A percentile compares a stretch with the other conserved stretches of the same genome.
These are phyloP conservation scores for Propithecus coquereli DNA, from an alignment of 2,113 vertebrate species.

Conservation along the genomic window DNA sequence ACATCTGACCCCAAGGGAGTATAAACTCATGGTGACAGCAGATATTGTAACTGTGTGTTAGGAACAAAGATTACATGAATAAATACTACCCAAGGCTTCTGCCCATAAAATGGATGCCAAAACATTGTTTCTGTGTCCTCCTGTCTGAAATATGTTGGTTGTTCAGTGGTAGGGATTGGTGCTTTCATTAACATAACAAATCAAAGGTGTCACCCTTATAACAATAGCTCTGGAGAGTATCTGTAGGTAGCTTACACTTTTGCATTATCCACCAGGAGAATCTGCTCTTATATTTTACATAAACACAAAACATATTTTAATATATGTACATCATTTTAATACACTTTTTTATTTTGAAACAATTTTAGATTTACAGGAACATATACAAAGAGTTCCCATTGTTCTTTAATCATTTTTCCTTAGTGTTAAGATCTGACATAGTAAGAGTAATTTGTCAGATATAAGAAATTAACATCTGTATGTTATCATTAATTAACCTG, in stretches of 20 bases:
- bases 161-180: background rate
- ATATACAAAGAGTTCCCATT: background rate
- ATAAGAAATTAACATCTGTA: background rate
- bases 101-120: background rate
- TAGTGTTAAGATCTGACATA: background rate
- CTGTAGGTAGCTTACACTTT: background rate
- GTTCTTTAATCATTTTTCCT: background rate
- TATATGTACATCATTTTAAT: background rate
- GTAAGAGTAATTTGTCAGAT: background rate
- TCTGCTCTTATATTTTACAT: background rate
- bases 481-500: background rate
- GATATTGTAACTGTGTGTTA: background rate
- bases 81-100: background rate
- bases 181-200: background rate
- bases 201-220: background rate
- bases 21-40: background rate
- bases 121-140: background rate
- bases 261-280: background rate
- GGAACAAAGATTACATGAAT: background rate
- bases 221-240: background rate
- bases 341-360: background rate
- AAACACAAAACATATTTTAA: background rate
- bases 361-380: background rate
- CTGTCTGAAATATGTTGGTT: background rate
- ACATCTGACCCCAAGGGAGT: background rate